Evolutionary conservation across 2,888 invertebrate species (phyloP).

Genomic region (Loripinus fragilis): DNA sequence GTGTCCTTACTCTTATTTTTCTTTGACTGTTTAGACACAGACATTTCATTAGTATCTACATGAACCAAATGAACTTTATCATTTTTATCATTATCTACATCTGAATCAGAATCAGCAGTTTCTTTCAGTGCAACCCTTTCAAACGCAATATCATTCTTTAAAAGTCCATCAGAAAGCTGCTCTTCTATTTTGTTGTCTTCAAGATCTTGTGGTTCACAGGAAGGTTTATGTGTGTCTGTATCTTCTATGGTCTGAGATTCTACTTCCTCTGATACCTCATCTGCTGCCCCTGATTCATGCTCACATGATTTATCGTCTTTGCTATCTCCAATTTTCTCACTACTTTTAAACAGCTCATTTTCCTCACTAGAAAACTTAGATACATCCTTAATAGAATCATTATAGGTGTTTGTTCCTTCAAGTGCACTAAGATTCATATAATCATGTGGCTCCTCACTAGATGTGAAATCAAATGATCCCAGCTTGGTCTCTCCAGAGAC

Average conservation of each 20-base stretch:
- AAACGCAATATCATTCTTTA: background rate
- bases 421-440: slow-evolving; percentile 42
- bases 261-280: background rate
- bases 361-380: background rate
- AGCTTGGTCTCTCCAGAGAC: background rate
- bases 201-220: no score
- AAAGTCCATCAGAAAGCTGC: background rate
- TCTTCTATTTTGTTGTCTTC: background rate
- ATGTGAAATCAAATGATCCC: background rate
- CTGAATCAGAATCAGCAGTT: background rate
- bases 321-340: background rate
- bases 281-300: background rate
- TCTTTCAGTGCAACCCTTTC: slow-evolving; percentile 20
- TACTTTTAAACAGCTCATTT: background rate
- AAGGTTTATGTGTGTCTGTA: background rate
- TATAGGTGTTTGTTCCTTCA: background rate
- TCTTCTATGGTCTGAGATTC: background rate
- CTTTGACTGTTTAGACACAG: slow-evolving; percentile 1
- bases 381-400: background rate
- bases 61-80: background rate
- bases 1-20: background rate
- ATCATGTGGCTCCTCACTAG: slow-evolving; percentile 40
- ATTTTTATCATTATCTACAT: slow-evolving; percentile 16
- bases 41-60: slow-evolving; percentile 23
- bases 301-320: background rate